A percentile compares a stretch with the other conserved stretches of the same genome.
Conservation (phyloP, 2,113 vertebrate genomes). For the Colius striatus region DNA sequence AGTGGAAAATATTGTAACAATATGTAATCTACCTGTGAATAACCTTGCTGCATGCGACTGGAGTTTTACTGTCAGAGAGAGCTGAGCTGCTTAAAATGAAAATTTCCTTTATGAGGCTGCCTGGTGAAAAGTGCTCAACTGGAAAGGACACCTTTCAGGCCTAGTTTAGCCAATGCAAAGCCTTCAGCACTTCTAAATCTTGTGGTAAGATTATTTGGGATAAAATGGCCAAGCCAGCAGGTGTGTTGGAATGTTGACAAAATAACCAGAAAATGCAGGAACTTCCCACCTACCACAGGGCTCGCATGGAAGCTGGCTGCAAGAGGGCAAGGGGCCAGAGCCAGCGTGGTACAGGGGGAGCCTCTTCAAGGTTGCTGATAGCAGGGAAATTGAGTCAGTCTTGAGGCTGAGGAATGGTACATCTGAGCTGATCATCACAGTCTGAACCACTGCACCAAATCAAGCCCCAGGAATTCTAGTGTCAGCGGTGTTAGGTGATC, state of each 20-base stretch:
- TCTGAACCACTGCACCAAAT: fast-evolving
- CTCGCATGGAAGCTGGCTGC: not conserved
- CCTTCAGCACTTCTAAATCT: not conserved
- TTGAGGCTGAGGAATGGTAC: not conserved
- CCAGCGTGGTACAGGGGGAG: fast-evolving
- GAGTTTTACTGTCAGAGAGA: not conserved
- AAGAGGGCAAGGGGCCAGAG: not conserved
- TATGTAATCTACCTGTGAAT: not conserved
- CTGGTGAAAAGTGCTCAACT: not conserved
- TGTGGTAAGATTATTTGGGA: not conserved
- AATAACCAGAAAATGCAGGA: not conserved
- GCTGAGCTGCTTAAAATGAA: not conserved
- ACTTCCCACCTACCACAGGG: fast-evolving
- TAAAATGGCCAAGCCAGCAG: not conserved
- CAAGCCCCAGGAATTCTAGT: not conserved
- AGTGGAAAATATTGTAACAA: conserved; percentile 7
- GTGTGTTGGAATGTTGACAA: not conserved
- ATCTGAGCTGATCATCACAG: not conserved
- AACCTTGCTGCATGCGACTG: not conserved
- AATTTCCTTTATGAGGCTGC: not conserved
- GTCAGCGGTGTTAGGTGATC: fast-evolving
- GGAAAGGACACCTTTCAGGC: not conserved
- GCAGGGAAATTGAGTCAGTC: not conserved
- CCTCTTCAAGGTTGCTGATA: fast-evolving
- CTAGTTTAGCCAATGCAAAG: not conserved